Conservation (phyloP, 2,888 invertebrate genomes). For the Didymodactylos carnosus region DNA sequence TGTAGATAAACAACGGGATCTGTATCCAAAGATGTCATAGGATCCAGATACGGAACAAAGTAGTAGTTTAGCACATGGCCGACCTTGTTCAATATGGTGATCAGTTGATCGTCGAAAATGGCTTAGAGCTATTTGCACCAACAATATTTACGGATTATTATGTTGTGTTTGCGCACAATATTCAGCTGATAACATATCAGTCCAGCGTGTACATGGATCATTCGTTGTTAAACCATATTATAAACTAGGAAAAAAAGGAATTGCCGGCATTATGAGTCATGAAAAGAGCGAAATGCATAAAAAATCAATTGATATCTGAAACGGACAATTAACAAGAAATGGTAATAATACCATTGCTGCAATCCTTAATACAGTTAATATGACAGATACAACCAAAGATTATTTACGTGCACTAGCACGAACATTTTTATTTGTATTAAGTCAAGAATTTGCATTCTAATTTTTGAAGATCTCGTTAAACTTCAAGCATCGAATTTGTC, state of each 20-base stretch:
- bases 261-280: neutral
- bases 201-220: neutral
- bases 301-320: neutral
- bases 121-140: neutral
- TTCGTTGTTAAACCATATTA: neutral
- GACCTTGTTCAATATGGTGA: neutral
- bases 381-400: no score
- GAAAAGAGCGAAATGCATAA: neutral
- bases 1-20: neutral
- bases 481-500: no score
- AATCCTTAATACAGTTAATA: no score
- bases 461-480: no score
- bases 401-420: no score
- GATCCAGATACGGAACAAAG: no score
- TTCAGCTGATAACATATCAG: neutral
- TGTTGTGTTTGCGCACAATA: neutral
- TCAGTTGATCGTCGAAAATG: neutral
- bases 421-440: no score
- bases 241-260: neutral
- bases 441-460: no score
- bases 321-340: neutral
- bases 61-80: neutral
- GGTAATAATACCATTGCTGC: no score
- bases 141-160: neutral
- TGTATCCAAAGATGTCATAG: neutral